Conservation (phyloP, 1,140 invertebrate species). For the Drosophila dunni region DNA sequence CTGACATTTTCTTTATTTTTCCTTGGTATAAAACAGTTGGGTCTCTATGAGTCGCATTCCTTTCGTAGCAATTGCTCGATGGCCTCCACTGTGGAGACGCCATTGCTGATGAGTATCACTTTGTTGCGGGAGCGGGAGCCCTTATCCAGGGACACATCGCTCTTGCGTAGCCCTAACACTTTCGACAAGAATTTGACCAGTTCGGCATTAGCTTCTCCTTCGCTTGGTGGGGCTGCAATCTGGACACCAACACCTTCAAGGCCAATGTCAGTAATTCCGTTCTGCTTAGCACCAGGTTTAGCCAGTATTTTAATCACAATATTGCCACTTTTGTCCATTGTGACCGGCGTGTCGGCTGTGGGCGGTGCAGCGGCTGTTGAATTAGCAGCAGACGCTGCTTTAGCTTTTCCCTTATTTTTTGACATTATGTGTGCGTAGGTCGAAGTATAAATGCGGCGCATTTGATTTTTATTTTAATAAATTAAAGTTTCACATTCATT, state of each 20-base stretch:
- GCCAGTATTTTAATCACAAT: constrained; percentile 89
- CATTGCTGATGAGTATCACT: constrained; percentile 78
- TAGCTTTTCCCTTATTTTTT: constrained; percentile 72
- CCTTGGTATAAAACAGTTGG: background rate
- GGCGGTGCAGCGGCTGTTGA: constrained; percentile 26
- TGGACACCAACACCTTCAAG: constrained; percentile 86
- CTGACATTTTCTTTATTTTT: background rate
- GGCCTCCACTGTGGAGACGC: constrained; percentile 61
- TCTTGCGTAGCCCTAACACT: constrained; percentile 89
- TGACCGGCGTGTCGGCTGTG: constrained; percentile 84
- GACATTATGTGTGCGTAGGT: constrained; percentile 61
- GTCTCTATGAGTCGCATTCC: constrained; percentile 53
- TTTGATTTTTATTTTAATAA: constrained; percentile 14
- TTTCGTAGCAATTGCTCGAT: constrained; percentile 61
- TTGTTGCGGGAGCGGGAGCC: constrained; percentile 84
- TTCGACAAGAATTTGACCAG: constrained; percentile 90
- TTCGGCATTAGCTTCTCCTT: constrained; percentile 92
- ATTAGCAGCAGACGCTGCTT: constrained; percentile 26
- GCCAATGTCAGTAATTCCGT: constrained; percentile 88
- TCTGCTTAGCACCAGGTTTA: constrained; percentile 91
- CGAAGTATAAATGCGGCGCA: constrained; percentile 59
- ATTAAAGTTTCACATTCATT: background rate
- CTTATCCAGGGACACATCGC: constrained; percentile 88
- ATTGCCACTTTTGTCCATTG: constrained; percentile 87
- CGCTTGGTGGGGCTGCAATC: constrained; percentile 91